These are phyloP conservation scores for Sapajus apella DNA, from an alignment of 2,113 vertebrate species.

Conservation along the genomic window DNA sequence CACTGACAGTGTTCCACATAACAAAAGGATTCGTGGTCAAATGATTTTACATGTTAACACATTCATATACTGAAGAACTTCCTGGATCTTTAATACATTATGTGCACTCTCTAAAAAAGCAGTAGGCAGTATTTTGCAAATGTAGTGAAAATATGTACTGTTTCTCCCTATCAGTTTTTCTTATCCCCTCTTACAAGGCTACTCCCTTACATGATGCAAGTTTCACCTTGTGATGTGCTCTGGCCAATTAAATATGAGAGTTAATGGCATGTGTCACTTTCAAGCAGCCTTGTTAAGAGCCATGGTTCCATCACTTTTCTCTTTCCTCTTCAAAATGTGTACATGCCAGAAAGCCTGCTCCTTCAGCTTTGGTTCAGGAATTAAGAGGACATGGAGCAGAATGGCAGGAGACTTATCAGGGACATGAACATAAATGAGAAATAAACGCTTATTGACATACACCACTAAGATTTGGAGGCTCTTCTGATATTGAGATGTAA, in stretches of 20 bases:
- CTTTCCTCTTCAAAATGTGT: not conserved
- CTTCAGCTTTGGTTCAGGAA: not conserved
- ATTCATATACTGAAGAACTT: not conserved
- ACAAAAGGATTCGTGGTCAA: not conserved
- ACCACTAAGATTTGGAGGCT: not conserved
- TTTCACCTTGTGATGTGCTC: not conserved
- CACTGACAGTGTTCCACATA: not conserved
- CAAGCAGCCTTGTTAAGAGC: not conserved
- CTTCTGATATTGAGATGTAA: not conserved
- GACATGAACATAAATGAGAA: not conserved
- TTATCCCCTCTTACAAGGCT: not conserved
- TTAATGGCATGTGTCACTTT: not conserved
- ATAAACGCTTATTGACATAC: not conserved
- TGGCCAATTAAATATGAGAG: not conserved
- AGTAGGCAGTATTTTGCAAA: not conserved
- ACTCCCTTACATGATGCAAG: not conserved
- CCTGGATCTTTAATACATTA: not conserved
- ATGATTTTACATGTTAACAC: constrained; percentile 33
- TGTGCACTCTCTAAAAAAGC: not conserved
- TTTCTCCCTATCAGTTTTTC: not conserved
- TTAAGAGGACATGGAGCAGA: not conserved
- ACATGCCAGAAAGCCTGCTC: not conserved
- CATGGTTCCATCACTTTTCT: not conserved
- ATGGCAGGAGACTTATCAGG: not conserved
- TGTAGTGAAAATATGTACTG: not conserved